Percentiles rank a stretch among this genome's conserved stretches.
Conservation (phyloP, 23 tunicate species). For the Phallusia fumigata region DNA sequence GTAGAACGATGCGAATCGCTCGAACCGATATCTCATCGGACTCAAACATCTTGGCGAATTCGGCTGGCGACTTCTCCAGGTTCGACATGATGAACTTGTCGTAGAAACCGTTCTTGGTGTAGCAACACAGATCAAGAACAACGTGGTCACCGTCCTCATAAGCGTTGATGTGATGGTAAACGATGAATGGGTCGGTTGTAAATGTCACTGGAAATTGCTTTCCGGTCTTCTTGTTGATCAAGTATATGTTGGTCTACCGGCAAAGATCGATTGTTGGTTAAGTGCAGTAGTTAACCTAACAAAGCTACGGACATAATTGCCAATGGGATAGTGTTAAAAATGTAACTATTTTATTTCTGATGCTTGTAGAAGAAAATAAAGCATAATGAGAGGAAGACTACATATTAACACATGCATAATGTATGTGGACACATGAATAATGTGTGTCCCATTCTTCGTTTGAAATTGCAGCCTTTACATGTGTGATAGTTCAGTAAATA, state of each 20-base stretch:
- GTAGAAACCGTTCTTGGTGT: constrained; percentile 57
- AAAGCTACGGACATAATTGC: no score
- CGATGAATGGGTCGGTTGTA: constrained; percentile 59
- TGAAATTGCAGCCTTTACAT: not conserved
- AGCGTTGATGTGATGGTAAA: constrained; percentile 81
- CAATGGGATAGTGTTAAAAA: no score
- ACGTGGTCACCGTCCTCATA: constrained; percentile 82
- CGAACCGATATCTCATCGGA: constrained; percentile 36
- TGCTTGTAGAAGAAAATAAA: no score
- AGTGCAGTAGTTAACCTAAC: no score
- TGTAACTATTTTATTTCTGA: no score
- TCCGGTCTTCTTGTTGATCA: constrained; percentile 64
- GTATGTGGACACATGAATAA: no score
- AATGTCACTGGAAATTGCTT: constrained; percentile 42
- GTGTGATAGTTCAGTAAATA: no score
- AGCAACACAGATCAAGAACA: constrained; percentile 65
- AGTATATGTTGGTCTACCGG: constrained; percentile 43
- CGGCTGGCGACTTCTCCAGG: constrained; percentile 39
- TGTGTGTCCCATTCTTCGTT: not conserved
- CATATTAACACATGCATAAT: no score
- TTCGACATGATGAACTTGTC: constrained; percentile 67
- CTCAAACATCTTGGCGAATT: constrained; percentile 39
- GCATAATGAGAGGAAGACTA: no score
- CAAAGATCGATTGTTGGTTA: not conserved
- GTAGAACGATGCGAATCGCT: constrained; percentile 54